These are phyloP conservation scores for Rhinogobius similis DNA, from an alignment of 2,113 vertebrate genomes.

Conservation along the genomic window DNA sequence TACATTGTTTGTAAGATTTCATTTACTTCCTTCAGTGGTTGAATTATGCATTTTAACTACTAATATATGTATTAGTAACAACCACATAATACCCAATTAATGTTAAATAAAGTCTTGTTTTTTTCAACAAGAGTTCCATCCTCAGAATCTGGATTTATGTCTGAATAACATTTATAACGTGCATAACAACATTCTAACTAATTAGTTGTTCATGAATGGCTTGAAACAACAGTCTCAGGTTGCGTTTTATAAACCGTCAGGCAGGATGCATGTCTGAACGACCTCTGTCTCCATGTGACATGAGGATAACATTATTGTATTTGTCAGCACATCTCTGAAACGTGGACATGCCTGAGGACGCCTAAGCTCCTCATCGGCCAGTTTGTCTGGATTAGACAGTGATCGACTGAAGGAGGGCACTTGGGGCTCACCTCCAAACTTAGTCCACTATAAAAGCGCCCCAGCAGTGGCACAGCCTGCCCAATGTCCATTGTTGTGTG, in stretches of 20 bases:
- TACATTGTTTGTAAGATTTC: neutral
- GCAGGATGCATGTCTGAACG: neutral
- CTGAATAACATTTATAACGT: neutral
- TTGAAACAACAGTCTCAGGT: neutral
- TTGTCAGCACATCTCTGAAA: conserved; percentile 47
- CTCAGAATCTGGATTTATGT: neutral
- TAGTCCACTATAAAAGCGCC: conserved; percentile 63
- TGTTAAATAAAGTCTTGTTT: neutral
- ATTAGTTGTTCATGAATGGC: neutral
- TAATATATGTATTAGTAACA: neutral
- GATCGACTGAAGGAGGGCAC: conserved; percentile 53
- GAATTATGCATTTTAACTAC: neutral
- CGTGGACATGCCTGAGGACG: conserved; percentile 36
- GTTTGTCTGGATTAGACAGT: conserved; percentile 63
- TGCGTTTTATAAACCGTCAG: conserved; percentile 16
- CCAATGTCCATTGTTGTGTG: conserved; percentile 60
- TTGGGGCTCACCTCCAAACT: conserved; percentile 10
- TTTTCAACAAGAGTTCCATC: neutral
- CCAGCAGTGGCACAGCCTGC: neutral
- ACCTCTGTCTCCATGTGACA: conserved; percentile 1
- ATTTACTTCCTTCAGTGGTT: too few relatives aligned
- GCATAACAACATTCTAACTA: too few relatives aligned
- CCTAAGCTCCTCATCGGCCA: conserved; percentile 58
- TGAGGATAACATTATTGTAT: conserved; percentile 18
- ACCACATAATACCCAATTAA: neutral